Base-by-base conservation (phyloP, 2,888 invertebrate species). In the Norana najaformis region DNA sequence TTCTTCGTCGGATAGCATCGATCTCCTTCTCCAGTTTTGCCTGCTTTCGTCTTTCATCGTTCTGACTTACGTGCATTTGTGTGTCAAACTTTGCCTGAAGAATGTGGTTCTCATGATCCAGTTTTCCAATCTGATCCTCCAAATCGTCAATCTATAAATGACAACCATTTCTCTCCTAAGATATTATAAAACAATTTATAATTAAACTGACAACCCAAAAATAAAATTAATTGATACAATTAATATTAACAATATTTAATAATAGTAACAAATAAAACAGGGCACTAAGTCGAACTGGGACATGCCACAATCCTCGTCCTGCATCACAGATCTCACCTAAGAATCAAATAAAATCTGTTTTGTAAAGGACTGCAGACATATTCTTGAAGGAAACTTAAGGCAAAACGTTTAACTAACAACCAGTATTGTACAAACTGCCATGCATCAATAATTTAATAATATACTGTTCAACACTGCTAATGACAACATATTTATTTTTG, bases 51-150 rank as follows among this genome's bases (percentile, higher is more conserved):
- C 93, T 93, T 13, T 94, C 92, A 83, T 95, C 94, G 88, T 94
- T 94, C 91, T 94, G 93, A 91, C 94, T 94, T 83, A 95, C 94
- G 53, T 92, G 92, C n/a, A 93, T 83, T 53, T 92, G 90, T 11
- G 94, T 93, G 92, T 95, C 94, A 39, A 95, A 91, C 39, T 93
- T 92, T 16, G 94, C 94, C 91, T 92, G 93, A 69, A 95, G 92
- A 82, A 95, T 93, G 91, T 95, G 94, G 91, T 94, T 95, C 91
- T 94, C 94, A 91, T 95, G 94, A 41, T 93, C 91, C 53, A 93
- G 93, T 92, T 95, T 95, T 90, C 94, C 93, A 39, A 95, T 91
- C 91, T 94, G 94, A 91, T 95, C 95, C 91, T 95, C 94, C 13
- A 95, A 92, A 89, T 95, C 94, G 91, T 95, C 95, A 4, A 88